Evolutionary conservation across 1,140 invertebrate genomes (phyloP).

Genomic region (Drosophila chauvacae): DNA sequence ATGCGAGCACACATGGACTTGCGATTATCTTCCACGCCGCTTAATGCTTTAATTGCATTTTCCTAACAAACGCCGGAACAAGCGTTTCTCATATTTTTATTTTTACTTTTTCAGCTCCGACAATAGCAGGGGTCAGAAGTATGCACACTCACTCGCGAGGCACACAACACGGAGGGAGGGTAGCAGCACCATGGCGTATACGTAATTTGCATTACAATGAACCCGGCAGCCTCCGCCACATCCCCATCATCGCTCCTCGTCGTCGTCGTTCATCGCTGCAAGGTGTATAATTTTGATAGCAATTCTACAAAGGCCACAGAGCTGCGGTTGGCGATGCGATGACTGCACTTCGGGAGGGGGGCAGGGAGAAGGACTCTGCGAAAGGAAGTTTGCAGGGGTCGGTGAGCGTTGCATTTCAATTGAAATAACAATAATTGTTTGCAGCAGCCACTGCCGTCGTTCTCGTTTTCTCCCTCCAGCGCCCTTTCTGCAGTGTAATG

Average conservation of each 20-base stretch:
- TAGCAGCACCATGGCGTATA: slow-evolving; percentile 62
- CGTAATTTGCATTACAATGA: slow-evolving; percentile 80
- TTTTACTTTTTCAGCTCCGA: slow-evolving; percentile 55
- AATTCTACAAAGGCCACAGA: slow-evolving; percentile 55
- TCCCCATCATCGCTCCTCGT: not conserved
- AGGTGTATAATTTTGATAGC: slow-evolving; percentile 80
- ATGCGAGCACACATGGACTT: slow-evolving; percentile 2
- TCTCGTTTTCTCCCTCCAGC: not conserved
- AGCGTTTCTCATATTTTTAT: slow-evolving; percentile 46
- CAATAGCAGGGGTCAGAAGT: slow-evolving; percentile 46
- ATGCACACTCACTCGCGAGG: slow-evolving; percentile 26
- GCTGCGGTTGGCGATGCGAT: slow-evolving; percentile 25
- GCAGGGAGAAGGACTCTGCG: not conserved
- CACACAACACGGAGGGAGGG: slow-evolving; percentile 11
- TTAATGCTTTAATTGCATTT: slow-evolving; percentile 64
- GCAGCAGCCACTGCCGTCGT: slow-evolving; percentile 49
- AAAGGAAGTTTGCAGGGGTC: slow-evolving; percentile 20
- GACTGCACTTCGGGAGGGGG: not conserved
- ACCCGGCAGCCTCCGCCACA: slow-evolving; percentile 26
- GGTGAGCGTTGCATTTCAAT: slow-evolving; percentile 67
- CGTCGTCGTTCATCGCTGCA: slow-evolving; percentile 44
- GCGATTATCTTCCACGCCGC: slow-evolving; percentile 55
- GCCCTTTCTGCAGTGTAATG: slow-evolving; percentile 16
- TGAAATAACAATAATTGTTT: slow-evolving; percentile 81
- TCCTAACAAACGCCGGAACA: slow-evolving; percentile 27